phyloP scores from a whole-genome alignment of 1,140 invertebrate species.

The Trichomalopsis sarcophagae region DNA sequence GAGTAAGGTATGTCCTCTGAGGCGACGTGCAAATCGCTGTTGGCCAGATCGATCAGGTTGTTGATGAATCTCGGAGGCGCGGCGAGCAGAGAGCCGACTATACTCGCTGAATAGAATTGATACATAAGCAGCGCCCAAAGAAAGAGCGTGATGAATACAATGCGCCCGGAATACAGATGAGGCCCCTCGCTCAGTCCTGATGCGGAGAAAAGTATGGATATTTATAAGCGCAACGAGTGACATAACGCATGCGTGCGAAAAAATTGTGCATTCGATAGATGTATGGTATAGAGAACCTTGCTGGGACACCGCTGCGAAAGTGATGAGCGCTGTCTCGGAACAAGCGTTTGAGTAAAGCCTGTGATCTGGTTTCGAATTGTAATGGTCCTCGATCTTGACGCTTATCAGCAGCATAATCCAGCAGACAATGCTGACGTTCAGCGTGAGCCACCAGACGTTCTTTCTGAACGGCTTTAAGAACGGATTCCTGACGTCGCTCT shows the following conservation, averaged over 20 bases:
- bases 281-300: slow-evolving; percentile 70
- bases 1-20: slow-evolving; percentile 80
- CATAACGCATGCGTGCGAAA: not conserved
- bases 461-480: slow-evolving; percentile 63
- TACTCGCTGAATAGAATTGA: slow-evolving; percentile 84
- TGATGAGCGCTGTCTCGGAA: slow-evolving; percentile 65
- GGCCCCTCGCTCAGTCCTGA: slow-evolving; percentile 74
- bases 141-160: slow-evolving; percentile 79
- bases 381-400: slow-evolving; percentile 51
- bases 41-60: slow-evolving; percentile 77
- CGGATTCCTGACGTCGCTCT: slow-evolving; percentile 75
- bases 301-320: slow-evolving; percentile 72
- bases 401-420: slow-evolving; percentile 57
- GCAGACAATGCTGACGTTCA: slow-evolving; percentile 54
- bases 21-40: slow-evolving; percentile 78
- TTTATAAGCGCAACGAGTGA: not conserved
- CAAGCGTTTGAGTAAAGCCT: slow-evolving; percentile 52
- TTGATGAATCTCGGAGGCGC: slow-evolving; percentile 79
- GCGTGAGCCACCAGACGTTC: slow-evolving; percentile 60
- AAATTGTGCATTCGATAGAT: too few relatives aligned
- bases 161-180: slow-evolving; percentile 75
- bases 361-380: slow-evolving; percentile 23
- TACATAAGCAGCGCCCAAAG: slow-evolving; percentile 79
- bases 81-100: slow-evolving; percentile 82
- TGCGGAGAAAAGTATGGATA: not conserved